Base-by-base conservation (phyloP, 2,888 invertebrate species). In the Drosophila anceps region DNA sequence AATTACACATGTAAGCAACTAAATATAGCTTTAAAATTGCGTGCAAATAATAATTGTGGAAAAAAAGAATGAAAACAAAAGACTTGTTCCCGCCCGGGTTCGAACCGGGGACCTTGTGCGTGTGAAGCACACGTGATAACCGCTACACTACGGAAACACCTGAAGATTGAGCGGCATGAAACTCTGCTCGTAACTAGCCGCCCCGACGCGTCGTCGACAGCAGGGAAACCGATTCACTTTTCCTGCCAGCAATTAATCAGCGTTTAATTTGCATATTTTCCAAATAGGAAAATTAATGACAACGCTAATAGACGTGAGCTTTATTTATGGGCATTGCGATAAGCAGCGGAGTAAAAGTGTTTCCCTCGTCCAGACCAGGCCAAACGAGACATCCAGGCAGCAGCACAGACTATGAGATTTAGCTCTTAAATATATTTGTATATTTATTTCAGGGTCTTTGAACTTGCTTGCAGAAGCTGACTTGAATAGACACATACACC, bases 111-210 rank as follows among this genome's bases (percentile, higher is more conserved):
- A 87, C 92, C 92, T 92, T 92, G 92, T 91, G 92, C 92, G 92
- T 92, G 92, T 92, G 91, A 92, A 92, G 91, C 92, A 90, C 91
- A 92, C 91, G 92, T 92, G 92, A 92, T 92, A 92, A 92, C 92
- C 92, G 90, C 92, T 92, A 92, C 92, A 92, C 92, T 92, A 92
- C 91, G 92, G 90, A 92, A 92, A 92, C 92, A 53, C 18, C 37
- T 79, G 79, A 31, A 43, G 44, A 46, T 55, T 54, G 1, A 15
- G 18, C 39, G 54, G 57, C 65, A 43, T 41, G 55, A 75, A 20
- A 70, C 43, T 35, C 39, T 74, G 54, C 43, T 72, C 48, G 65
- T 27, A 46, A 39, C 59, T 46, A 50, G 43, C 50, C 35, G 18
- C 48, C 29, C n/a, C 31, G 48, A 50, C 48, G 31, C 31, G 29